Evolutionary conservation across 2,888 invertebrate genomes (phyloP).

Genomic region (Nomada lathburiana): DNA sequence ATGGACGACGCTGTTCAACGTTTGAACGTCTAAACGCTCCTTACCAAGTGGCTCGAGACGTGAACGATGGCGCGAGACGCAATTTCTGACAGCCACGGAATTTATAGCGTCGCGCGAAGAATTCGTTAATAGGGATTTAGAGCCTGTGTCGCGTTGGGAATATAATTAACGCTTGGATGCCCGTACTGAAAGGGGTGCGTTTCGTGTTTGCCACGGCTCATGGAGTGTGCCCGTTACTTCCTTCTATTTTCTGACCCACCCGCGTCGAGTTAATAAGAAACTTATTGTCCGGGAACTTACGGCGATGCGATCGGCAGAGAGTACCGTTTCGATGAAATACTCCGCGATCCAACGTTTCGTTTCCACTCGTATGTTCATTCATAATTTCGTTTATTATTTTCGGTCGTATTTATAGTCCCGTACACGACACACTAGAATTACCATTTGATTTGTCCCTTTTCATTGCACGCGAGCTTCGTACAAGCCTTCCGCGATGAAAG

Average conservation of each 20-base stretch:
- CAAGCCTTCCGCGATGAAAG: background rate
- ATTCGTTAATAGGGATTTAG: conserved; percentile 48
- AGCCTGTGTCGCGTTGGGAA: conserved; percentile 13
- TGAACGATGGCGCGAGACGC: conserved; percentile 28
- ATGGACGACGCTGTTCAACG: conserved; percentile 20
- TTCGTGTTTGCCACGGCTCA: conserved; percentile 23
- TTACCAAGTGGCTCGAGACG: background rate
- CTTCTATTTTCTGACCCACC: conserved; percentile 9
- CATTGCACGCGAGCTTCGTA: background rate
- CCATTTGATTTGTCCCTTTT: background rate
- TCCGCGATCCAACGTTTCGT: background rate
- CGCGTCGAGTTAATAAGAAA: conserved; percentile 1
- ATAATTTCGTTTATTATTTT: no score
- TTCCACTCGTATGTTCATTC: background rate
- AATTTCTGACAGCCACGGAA: conserved; percentile 30
- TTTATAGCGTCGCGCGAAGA: conserved; percentile 43
- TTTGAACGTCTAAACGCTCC: conserved; percentile 22
- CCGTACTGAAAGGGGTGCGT: background rate
- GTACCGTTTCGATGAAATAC: background rate
- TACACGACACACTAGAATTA: background rate
- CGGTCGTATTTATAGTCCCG: no score
- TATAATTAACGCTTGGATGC: conserved; percentile 48
- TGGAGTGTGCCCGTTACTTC: conserved; percentile 21
- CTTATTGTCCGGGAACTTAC: no score
- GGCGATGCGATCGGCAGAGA: no score